A percentile compares a stretch with the other conserved stretches of the same genome.
These are phyloP conservation scores for Triplophysa yarkandensis DNA, from an alignment of 2,797 vertebrate species.

Conservation along the genomic window DNA sequence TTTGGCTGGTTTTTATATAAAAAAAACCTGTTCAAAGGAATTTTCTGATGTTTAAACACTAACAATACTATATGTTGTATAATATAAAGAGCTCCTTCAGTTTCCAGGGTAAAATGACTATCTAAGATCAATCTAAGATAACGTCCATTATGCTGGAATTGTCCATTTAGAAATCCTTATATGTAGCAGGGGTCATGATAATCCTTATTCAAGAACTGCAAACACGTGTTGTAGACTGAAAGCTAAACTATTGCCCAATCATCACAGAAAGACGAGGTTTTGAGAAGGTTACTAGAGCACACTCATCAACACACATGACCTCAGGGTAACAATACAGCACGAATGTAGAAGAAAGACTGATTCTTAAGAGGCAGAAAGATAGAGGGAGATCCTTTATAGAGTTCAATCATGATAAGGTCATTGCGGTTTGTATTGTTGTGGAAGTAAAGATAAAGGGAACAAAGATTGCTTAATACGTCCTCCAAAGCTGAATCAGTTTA, in stretches of 20 bases:
- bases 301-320: constrained; percentile 4
- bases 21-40: no score
- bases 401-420: no score
- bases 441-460: constrained; percentile 54
- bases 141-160: no score
- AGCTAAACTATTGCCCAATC: constrained; percentile 2
- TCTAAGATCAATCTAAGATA: no score
- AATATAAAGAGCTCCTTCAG: no score
- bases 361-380: constrained; percentile 7
- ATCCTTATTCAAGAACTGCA: background rate
- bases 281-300: constrained; percentile 18
- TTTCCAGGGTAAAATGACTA: no score
- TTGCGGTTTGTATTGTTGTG: constrained; percentile 69
- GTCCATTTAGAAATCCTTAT: background rate
- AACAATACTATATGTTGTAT: no score
- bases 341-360: constrained; percentile 63
- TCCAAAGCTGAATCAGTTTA: background rate
- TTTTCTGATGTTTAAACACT: no score
- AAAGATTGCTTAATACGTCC: constrained; percentile 27
- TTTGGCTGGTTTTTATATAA: no score
- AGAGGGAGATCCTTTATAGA: no score
- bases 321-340: constrained; percentile 1
- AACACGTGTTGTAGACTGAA: background rate
- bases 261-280: background rate
- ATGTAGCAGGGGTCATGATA: background rate